Percentiles rank a stretch among this genome's conserved stretches.
Conservation (phyloP, 2,113 vertebrate species). For the Zapornia atra region DNA sequence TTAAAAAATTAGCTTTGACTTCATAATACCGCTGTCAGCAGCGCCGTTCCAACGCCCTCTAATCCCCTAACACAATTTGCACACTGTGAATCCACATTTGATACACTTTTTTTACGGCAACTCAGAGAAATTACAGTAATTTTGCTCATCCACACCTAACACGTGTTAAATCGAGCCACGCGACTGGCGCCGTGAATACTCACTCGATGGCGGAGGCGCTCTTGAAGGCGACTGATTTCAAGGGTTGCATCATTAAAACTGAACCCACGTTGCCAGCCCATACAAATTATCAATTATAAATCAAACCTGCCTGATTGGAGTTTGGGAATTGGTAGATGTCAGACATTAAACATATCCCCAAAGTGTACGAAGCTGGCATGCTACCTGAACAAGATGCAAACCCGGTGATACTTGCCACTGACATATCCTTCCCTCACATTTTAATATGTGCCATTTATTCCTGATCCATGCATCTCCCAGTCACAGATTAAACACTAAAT, state of each 20-base stretch:
- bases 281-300: background rate
- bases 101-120: background rate
- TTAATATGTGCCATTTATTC: background rate
- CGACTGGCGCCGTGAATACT: background rate
- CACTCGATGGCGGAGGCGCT: background rate
- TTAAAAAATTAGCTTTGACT: slow-evolving; percentile 2
- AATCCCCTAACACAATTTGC: slow-evolving; percentile 5
- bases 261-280: background rate
- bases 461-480: background rate
- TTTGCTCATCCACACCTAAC: background rate
- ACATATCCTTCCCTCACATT: background rate
- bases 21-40: background rate
- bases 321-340: background rate
- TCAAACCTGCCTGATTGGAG: background rate
- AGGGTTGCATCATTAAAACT: background rate
- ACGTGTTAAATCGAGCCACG: background rate
- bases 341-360: background rate
- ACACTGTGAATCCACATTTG: background rate
- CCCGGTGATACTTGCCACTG: background rate
- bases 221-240: background rate
- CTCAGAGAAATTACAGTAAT: background rate
- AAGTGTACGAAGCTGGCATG: background rate
- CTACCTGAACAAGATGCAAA: background rate
- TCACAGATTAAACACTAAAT: background rate
- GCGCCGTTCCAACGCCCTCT: background rate